Base-by-base conservation (phyloP, 2,113 vertebrate species). In the rabbit (Oryctolagus cuniculus) region DNA sequence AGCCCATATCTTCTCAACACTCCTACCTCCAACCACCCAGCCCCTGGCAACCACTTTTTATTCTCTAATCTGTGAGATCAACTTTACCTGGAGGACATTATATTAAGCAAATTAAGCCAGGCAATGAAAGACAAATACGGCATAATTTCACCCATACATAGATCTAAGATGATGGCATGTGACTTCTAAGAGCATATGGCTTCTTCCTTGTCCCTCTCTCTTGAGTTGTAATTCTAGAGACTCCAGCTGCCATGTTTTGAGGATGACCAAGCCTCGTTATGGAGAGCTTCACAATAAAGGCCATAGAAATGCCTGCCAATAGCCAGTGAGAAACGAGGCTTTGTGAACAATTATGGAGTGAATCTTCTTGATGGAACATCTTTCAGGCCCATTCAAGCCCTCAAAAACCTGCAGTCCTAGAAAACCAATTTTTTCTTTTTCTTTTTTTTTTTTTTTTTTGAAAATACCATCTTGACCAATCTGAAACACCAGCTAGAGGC, bases 261-360 rank as follows among this genome's bases (percentile, higher is more conserved):
- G 12, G 29, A 27, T 1, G 24, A 21, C 80, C 29, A 66, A 69
- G 29, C 24, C 4, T 1, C 55, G 4, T 29, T 17, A 3, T 2
- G 27, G 21, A 61, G 58, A 38, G 1, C 19, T 15, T 12, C 55
- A 8, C 25, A 13, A 25, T 9, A 51, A 25, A 70, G 73, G 13
- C 19, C 4, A 58, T 17, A 19, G 13, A 58, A 58, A 19, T 58
- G 19, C 55, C 19, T 58, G 19, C 55, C 55, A 58, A 58, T 58
- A 16, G 2, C 58, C 64, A 63, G 22, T 70, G 49, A 61, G 4
- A 29, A n/a, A 31, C 5, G 19, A 13, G 38, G 44, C 1, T 31
- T 34, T 1, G 11, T 16, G 53, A 63, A 19, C 1, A 34, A 55
- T 21, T 16, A 21, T 0, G 19, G 21, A 1, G 12, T 10, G 69